Evolutionary conservation across 2,113 vertebrate species (phyloP), one percentile per base, ranked within the genome.

Genomic region (Macroglossus sobrinus): DNA sequence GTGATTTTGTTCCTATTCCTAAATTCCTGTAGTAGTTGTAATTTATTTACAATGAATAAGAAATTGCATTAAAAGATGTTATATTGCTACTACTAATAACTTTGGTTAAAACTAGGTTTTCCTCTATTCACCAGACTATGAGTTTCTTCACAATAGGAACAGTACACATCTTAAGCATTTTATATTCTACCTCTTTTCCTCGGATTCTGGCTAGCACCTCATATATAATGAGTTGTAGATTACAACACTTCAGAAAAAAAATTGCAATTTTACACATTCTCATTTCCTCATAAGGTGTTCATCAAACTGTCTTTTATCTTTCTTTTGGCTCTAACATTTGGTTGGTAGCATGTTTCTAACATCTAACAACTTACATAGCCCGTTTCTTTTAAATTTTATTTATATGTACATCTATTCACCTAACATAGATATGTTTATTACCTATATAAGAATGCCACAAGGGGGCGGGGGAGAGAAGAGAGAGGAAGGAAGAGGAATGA

Each of bases 271-370:
- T 35, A 82, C 63, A 26, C 74, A 57, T 78, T 26, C 43, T 90
- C 79, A 93, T 81, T 59, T 59, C 7, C 38, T 92, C 68, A 33
- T 80, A 84, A 43, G 40, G 53, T 80, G 89, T 35, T 71, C 38
- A 47, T 63, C 35, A 78, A 93, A 95, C 30, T 63, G 68, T 91
- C 47, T 40, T 74, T 92, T 95, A 24, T 45, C 88, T 94, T 95
- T 91, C 59, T 40, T 69, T 33, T 79, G 88, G 0, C 11, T 71
- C 47, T 79, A 78, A 81, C 45, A 81, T 82, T 82, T 78, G 9
- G 79, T 93, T 88, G 87, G 89, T 35, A 13, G 43, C 57, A 66
- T 19, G 38, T 40, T 91, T 92, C n/a, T 85, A 91, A 90, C 7
- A 96, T 40, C 72, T 95, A 82, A 94, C 94, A 64, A 89, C 79